phyloP scores from a whole-genome alignment of 2,797 vertebrate genomes.

The Enteromius anoplus region DNA sequence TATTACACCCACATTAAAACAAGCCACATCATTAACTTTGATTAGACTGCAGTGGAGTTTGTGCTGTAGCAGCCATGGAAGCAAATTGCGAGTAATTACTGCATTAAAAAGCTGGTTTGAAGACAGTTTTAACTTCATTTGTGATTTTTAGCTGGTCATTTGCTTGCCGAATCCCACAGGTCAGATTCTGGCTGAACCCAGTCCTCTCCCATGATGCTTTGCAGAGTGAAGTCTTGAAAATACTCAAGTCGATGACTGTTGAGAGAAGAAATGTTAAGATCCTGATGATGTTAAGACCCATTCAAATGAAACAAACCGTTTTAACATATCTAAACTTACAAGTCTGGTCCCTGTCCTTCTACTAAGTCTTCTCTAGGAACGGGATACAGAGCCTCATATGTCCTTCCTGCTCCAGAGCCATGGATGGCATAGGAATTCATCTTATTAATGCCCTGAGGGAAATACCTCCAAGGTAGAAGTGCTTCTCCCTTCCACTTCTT shows the following conservation, averaged over 20 bases:
- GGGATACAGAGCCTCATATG: conserved; percentile 75
- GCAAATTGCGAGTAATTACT: conserved; percentile 32
- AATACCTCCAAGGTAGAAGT: conserved; percentile 75
- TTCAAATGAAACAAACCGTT: neutral
- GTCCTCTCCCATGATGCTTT: conserved; percentile 79
- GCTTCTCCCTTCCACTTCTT: conserved; percentile 71
- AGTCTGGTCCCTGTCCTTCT: conserved; percentile 72
- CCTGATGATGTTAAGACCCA: neutral
- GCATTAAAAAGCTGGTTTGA: conserved; percentile 20
- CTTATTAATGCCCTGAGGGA: conserved; percentile 77
- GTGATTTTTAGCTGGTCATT: conserved; percentile 29
- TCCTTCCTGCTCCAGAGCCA: conserved; percentile 71
- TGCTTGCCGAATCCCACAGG: conserved; percentile 65
- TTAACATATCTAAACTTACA: conserved; percentile 67
- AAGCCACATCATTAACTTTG: conserved; percentile 46
- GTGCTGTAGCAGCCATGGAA: conserved; percentile 20
- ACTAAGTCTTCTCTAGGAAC: conserved; percentile 70
- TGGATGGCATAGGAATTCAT: conserved; percentile 80
- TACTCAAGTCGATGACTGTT: conserved; percentile 74
- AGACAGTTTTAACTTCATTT: conserved; percentile 5
- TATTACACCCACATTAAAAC: conserved; percentile 46
- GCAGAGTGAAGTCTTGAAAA: conserved; percentile 78
- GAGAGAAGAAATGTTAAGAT: conserved; percentile 11
- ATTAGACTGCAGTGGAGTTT: conserved; percentile 36
- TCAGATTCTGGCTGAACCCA: conserved; percentile 78